phyloP scores from a whole-genome alignment of 2,113 vertebrate species.

The Zeus faber region DNA sequence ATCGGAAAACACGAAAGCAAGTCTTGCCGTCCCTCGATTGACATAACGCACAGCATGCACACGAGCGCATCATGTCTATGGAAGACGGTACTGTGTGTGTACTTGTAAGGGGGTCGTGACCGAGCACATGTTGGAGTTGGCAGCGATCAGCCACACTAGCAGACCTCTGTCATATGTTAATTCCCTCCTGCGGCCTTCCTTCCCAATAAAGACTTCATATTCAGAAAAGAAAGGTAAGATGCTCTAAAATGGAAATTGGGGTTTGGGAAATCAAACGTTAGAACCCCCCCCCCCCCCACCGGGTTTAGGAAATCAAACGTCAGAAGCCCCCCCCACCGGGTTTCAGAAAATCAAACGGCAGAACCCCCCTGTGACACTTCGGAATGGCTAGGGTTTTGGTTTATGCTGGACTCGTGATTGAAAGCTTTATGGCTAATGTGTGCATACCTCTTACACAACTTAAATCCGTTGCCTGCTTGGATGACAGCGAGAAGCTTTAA shows the following conservation, averaged over 20 bases:
- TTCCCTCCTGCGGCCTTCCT: background rate
- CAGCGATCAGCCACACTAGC: background rate
- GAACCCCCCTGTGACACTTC: background rate
- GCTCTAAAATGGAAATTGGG: slow-evolving; percentile 2
- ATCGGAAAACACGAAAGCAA: slow-evolving; percentile 21
- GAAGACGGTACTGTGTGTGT: slow-evolving; percentile 8
- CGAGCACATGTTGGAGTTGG: slow-evolving; percentile 7
- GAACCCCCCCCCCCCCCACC: too few species aligned
- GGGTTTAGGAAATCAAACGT: too few species aligned
- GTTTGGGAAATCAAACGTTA: background rate
- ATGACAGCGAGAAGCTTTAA: slow-evolving; percentile 26
- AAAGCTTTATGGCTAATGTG: slow-evolving; percentile 14
- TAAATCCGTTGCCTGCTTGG: slow-evolving; percentile 15
- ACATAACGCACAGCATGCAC: too few species aligned
- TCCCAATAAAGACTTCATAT: background rate
- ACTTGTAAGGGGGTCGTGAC: slow-evolving; percentile 3
- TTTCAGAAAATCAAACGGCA: background rate
- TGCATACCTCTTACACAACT: slow-evolving; percentile 12
- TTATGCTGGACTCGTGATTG: slow-evolving; percentile 12
- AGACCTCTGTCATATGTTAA: background rate
- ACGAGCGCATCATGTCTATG: too few species aligned
- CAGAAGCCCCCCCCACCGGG: background rate
- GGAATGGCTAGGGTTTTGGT: slow-evolving; percentile 2
- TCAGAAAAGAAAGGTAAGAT: background rate
- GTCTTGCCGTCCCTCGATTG: slow-evolving; percentile 14